Evolutionary conservation across 2,797 vertebrate genomes (phyloP).

Genomic region (Coilia nasus): DNA sequence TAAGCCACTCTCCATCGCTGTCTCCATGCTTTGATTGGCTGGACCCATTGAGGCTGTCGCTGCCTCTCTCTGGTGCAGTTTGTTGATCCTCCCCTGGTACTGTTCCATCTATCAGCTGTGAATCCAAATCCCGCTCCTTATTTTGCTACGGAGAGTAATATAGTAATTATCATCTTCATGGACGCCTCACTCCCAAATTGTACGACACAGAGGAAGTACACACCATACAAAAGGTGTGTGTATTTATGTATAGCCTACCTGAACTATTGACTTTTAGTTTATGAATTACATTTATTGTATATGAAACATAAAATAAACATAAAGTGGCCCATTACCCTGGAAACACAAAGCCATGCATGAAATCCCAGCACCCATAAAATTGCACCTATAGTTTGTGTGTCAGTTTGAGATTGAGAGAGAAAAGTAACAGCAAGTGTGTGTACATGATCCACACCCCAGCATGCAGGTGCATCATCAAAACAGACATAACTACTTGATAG

Average conservation of each 20-base stretch:
- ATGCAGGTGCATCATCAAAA: neutral
- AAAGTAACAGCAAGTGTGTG: neutral
- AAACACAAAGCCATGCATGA: conserved; percentile 21
- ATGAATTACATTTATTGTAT: too few species aligned
- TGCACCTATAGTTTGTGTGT: neutral
- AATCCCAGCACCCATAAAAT: conserved; percentile 9
- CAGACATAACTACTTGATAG: neutral
- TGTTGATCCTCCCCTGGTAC: conserved; percentile 71
- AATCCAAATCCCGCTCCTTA: conserved; percentile 84
- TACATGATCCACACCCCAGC: conserved; percentile 1
- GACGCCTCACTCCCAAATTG: neutral
- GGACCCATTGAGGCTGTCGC: conserved; percentile 64
- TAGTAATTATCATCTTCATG: neutral
- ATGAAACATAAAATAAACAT: too few species aligned
- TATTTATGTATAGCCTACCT: too few species aligned
- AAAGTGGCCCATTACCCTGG: neutral
- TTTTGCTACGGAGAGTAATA: conserved; percentile 76
- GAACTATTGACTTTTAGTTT: too few species aligned
- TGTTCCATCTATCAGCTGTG: conserved; percentile 80
- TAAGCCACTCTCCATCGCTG: conserved; percentile 76
- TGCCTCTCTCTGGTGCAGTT: conserved; percentile 73
- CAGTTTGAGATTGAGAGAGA: neutral
- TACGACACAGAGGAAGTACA: neutral
- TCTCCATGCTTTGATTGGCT: neutral
- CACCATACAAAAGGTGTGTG: neutral